Evolutionary conservation across 2,888 invertebrate species (phyloP).

Genomic region (Himalopsyche kuldschensis): DNA sequence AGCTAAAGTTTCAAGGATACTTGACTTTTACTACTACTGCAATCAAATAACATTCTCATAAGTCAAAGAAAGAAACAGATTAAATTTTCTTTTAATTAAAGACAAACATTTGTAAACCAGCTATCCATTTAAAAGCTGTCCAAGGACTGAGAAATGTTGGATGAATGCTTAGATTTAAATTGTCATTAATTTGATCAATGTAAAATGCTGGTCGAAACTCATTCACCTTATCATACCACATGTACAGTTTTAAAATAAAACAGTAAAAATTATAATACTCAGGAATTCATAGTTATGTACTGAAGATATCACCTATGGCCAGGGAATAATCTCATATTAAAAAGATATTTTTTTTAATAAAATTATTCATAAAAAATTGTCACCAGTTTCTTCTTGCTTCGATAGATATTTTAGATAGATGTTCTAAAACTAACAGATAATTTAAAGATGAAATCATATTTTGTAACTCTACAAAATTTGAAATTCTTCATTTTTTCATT

Average conservation of each 20-base stretch:
- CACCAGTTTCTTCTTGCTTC: not conserved
- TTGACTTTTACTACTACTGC: not conserved
- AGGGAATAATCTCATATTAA: too few species aligned
- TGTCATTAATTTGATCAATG: not conserved
- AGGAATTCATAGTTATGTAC: not conserved
- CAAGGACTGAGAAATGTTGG: not conserved
- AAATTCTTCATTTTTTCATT: not conserved
- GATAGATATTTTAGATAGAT: not conserved
- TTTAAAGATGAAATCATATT: not conserved
- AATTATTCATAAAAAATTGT: not conserved
- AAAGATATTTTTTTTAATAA: not conserved
- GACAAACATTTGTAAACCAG: not conserved
- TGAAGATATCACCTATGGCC: not conserved
- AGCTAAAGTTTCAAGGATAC: not conserved
- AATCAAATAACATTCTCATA: not conserved
- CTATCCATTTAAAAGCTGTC: not conserved
- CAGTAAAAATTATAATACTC: not conserved
- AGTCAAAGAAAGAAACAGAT: not conserved
- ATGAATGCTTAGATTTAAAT: not conserved
- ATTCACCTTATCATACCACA: not conserved
- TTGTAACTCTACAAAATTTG: not conserved
- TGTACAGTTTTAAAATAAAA: not conserved
- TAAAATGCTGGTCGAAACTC: not conserved
- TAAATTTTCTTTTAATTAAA: too few species aligned
- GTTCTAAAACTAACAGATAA: not conserved